phyloP scores from a whole-genome alignment of 2,113 vertebrate genomes.

The Trichechus manatus region DNA sequence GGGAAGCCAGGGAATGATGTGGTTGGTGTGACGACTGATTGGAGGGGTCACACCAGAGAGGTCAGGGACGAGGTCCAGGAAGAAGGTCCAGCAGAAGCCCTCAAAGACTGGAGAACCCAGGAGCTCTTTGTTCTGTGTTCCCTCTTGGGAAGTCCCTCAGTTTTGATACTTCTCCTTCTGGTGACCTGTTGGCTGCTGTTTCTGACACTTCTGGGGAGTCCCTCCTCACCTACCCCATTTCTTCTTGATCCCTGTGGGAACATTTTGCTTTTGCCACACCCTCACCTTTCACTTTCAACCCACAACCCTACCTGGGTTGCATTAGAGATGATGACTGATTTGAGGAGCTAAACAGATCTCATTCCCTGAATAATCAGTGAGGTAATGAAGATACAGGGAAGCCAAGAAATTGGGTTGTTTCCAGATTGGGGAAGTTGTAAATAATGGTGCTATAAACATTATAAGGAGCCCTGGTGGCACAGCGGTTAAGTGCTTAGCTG shows the following conservation, averaged over 20 bases:
- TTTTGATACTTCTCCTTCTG: conserved; percentile 73
- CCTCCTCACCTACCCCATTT: neutral
- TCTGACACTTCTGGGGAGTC: conserved; percentile 71
- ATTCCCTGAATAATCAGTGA: neutral
- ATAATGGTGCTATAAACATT: neutral
- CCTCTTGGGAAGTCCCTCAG: conserved; percentile 78
- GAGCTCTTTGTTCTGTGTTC: conserved; percentile 45
- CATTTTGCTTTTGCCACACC: neutral
- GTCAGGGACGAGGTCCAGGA: neutral
- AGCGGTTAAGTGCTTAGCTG: too few relatives aligned
- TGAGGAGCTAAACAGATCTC: neutral
- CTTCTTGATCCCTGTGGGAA: conserved; percentile 8
- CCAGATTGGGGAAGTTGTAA: neutral
- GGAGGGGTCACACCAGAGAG: neutral
- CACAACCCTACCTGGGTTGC: neutral
- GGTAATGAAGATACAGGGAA: neutral
- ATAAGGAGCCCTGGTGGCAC: too few relatives aligned
- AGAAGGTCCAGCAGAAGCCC: neutral
- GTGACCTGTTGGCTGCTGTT: neutral
- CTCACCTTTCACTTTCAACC: conserved; percentile 56
- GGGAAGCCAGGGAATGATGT: neutral
- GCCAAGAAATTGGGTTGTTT: neutral
- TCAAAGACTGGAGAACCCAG: neutral
- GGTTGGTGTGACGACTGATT: accelerated
- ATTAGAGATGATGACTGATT: accelerated